Evolutionary conservation across 2,113 vertebrate species (phyloP), one percentile per base, ranked within the genome.

Genomic region (Dendrocopos noguchii): DNA sequence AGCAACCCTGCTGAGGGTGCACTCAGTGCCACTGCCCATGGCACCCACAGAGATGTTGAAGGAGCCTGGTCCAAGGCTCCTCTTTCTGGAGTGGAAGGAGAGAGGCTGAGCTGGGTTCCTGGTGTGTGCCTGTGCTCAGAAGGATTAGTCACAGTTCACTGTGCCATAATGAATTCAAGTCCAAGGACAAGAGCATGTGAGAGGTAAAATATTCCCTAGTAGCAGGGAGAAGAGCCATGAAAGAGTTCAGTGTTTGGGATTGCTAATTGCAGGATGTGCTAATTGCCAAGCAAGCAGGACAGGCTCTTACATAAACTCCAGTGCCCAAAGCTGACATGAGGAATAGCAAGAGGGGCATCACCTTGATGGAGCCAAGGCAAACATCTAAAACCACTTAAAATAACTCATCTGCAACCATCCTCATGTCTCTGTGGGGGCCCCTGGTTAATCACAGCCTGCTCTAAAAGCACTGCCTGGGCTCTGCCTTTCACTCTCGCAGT

Each of bases 351-450:
- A 84, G 12, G 78, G 86, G 67, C 57, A 50, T 82, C 75, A 46
- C 65, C 82, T 55, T 91, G 89, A 80, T 60, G 87, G 80, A 94
- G 85, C 57, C 57, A 75, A 88, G 82, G 67, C 81, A 91, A 94
- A 90, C 87, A 96, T 95, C 82, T 91, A 65, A 94, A 92, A 95
- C 4, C 94, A 91, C 91, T 95, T 94, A 80, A 87, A 95, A 85
- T 21, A 14, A 50, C 72, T 82, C 6, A 0, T 84, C 88, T 84
- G 80, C 81, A 95, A 53, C 46, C 50, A 34, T 91, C 65, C 57
- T 50, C 4, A 0, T 10, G 75, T 83, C 87, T 94, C 93, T 80
- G 36, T 83, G 89, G 79, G 63, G 36, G 36, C 74, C 68, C 61
- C 57, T 65, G 24, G 31, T 57, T 87, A 81, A 75, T 95, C 87